Evolutionary conservation across 2,797 vertebrate genomes (phyloP).

Genomic region (Anomalospiza imberbis): DNA sequence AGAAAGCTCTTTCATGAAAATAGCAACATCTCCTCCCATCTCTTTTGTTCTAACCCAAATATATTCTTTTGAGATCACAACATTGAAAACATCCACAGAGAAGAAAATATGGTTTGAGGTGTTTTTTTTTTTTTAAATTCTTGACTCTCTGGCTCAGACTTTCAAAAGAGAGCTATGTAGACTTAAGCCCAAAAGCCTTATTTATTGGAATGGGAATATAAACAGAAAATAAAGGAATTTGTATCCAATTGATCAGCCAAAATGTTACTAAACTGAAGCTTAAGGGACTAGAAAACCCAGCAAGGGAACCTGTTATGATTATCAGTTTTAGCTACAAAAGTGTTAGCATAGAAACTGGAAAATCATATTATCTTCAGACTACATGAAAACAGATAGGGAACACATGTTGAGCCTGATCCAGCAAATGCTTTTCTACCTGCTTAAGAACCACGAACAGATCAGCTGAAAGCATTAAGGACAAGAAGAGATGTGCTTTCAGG

Average conservation of each 20-base stretch:
- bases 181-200: conserved; percentile 44
- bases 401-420: not conserved
- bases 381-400: not conserved
- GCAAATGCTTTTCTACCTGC: not conserved
- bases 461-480: not conserved
- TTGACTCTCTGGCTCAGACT: conserved; percentile 10
- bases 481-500: not conserved
- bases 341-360: conserved; percentile 8
- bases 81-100: conserved; percentile 5
- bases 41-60: not conserved
- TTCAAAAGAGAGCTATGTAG: conserved; percentile 19
- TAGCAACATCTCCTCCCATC: conserved; percentile 1
- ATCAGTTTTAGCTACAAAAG: conserved; percentile 35
- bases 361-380: conserved; percentile 25
- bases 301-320: not conserved
- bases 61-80: conserved; percentile 3
- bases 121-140: not conserved
- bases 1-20: conserved; percentile 15
- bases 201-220: conserved; percentile 56
- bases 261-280: conserved; percentile 53
- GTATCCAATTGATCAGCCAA: conserved; percentile 40
- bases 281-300: conserved; percentile 27
- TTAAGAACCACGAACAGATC: not conserved
- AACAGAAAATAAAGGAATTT: conserved; percentile 49
- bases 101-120: conserved; percentile 2